Conservation (phyloP, 64 coral and sea anemone genomes). For the Pocillopora verrucosa region DNA sequence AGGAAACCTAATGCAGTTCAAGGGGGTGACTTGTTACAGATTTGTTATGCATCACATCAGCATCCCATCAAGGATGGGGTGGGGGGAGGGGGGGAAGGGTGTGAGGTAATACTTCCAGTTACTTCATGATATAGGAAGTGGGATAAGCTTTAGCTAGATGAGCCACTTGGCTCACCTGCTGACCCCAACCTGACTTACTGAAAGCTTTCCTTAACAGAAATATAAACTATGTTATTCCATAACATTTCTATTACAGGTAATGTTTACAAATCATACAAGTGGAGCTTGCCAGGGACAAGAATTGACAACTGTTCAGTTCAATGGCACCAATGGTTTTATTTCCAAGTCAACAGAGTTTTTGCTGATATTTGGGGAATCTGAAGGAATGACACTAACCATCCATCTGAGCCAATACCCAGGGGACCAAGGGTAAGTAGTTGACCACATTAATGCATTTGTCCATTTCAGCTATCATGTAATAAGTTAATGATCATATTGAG, state of each 20-base stretch:
- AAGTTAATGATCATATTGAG: too few species aligned
- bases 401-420: not conserved
- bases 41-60: too few species aligned
- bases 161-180: too few species aligned
- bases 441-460: not conserved
- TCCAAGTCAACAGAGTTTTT: not conserved
- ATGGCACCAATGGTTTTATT: conserved; percentile 30
- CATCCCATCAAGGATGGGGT: too few species aligned
- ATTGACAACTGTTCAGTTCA: not conserved
- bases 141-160: too few species aligned
- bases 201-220: too few species aligned
- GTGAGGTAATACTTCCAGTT: too few species aligned
- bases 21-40: too few species aligned
- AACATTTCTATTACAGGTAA: not conserved
- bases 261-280: not conserved
- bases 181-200: too few species aligned
- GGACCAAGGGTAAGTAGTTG: not conserved
- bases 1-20: too few species aligned
- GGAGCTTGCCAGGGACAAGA: not conserved
- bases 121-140: too few species aligned
- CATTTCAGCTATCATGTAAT: not conserved
- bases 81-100: too few species aligned
- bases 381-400: conserved; percentile 1
- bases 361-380: not conserved
- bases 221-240: not conserved